A percentile compares a stretch with the other conserved stretches of the same genome.
phyloP scores from a whole-genome alignment of 2,797 vertebrate species.

The Aphelocoma californica region DNA sequence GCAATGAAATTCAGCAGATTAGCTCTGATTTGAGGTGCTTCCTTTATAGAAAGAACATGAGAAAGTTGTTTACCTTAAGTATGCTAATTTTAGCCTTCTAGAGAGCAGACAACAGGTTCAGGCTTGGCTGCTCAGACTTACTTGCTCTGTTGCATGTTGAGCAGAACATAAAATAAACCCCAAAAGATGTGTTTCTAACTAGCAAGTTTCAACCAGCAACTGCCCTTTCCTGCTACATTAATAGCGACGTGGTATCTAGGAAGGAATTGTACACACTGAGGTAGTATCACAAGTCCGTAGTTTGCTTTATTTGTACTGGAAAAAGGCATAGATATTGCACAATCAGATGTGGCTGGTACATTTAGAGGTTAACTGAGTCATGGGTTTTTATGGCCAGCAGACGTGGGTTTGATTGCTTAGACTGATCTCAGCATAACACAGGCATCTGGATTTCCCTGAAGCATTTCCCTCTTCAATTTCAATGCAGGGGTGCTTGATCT shows the following conservation, averaged over 20 bases:
- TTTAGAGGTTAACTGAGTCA: conserved; percentile 3
- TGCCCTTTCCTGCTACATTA: neutral
- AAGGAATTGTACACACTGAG: neutral
- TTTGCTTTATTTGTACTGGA: neutral
- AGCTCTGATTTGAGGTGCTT: neutral
- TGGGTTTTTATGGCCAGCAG: neutral
- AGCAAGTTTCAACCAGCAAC: neutral
- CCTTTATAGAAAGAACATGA: neutral
- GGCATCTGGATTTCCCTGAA: neutral
- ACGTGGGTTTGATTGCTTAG: neutral
- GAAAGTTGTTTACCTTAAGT: neutral
- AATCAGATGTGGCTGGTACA: neutral
- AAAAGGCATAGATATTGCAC: conserved; percentile 4
- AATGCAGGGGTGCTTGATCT: neutral
- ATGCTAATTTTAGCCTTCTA: neutral
- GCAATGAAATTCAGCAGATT: neutral
- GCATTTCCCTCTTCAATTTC: neutral
- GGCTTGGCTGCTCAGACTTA: neutral
- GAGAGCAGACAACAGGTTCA: neutral
- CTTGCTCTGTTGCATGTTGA: neutral
- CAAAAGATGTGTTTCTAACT: neutral
- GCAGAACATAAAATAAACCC: neutral
- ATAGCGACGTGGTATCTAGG: neutral
- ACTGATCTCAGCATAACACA: neutral
- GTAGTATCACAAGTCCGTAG: neutral